Percentiles rank a stretch among this genome's conserved stretches.
These are phyloP conservation scores for Alethe castanea DNA, from an alignment of 2,113 vertebrate species.

Conservation along the genomic window DNA sequence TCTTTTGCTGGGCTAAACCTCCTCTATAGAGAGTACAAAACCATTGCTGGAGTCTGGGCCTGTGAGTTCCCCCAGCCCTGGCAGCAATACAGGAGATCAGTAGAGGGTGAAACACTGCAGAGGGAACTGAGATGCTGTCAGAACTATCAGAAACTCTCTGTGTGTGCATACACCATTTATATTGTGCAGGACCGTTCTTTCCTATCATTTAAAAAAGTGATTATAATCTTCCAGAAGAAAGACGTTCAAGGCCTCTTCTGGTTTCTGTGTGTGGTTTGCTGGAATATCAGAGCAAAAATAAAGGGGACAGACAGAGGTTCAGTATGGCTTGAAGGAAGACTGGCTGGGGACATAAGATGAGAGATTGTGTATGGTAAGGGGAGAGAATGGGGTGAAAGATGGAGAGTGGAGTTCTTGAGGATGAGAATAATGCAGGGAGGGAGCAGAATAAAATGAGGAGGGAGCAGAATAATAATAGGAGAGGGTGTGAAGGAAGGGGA, in stretches of 20 bases:
- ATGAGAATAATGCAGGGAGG: neutral
- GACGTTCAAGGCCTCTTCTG: fast-evolving
- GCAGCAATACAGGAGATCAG: neutral
- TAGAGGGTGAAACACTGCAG: neutral
- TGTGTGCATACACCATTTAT: fast-evolving
- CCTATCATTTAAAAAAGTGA: neutral
- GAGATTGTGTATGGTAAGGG: neutral
- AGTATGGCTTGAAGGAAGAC: neutral
- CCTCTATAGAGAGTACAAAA: neutral
- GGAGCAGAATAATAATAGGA: neutral
- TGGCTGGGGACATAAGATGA: neutral
- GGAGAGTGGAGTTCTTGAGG: neutral
- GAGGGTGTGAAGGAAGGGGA: neutral
- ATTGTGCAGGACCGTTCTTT: neutral
- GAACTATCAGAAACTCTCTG: too few relatives aligned
- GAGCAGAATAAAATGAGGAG: neutral
- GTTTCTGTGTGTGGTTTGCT: neutral
- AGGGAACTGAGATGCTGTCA: neutral
- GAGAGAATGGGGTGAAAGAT: neutral
- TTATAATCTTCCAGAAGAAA: neutral
- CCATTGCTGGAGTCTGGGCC: neutral
- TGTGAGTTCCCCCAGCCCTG: neutral
- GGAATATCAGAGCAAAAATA: neutral
- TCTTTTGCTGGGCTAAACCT: neutral
- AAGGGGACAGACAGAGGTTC: neutral